Base-by-base conservation (phyloP, 2,888 invertebrate species). In the Harmothoe impar region DNA sequence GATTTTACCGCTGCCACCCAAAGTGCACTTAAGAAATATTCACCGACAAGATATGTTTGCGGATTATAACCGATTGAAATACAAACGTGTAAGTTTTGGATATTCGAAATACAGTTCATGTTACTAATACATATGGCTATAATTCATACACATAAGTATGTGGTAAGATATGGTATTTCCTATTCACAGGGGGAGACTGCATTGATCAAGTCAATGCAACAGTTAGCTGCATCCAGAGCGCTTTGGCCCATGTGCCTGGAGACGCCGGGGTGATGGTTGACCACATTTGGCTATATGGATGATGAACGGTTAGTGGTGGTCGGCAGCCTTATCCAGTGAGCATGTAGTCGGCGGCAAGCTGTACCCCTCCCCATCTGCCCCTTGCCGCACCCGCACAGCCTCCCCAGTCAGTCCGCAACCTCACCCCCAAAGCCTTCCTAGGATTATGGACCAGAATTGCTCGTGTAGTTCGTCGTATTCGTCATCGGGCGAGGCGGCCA, bases 201-300 rank as follows among this genome's bases (percentile, higher is more conserved):
- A 43, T 3, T 43, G 43, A 43, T 10, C n/a, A n/a, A n/a, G n/a
- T n/a, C n/a, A n/a, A n/a, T n/a, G n/a, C n/a, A n/a, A n/a, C n/a
- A 20, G 62, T 62, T n/a, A 12, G 62, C n/a, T 62, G 62, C 62
- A 20, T 62, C 62, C 12, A 62, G 62, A 62, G 23, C 0, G 15
- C 1, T 62, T 20, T 5, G 62, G n/a, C 62, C 20, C 62, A n/a
- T 62, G 62, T 62, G 62, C 31, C 29, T 77, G 29, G 77, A 31
- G 52, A 29, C 7, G 86, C 17, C 86, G 23, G 25, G 33, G 25
- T 54, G 86, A 52, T 86, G 51, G 52, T 86, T 86, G 86, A 86
- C 86, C 86, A 52, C 86, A 86, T 86, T 86, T 86, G 33, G 54
- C 52, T 52, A 86, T 86, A 54, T 25, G 86, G 10, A 20, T 52